Percentiles rank a stretch among this genome's conserved stretches.
Evolutionary conservation across 2,113 vertebrate species (phyloP).

Genomic region (Sisor rabdophorus): DNA sequence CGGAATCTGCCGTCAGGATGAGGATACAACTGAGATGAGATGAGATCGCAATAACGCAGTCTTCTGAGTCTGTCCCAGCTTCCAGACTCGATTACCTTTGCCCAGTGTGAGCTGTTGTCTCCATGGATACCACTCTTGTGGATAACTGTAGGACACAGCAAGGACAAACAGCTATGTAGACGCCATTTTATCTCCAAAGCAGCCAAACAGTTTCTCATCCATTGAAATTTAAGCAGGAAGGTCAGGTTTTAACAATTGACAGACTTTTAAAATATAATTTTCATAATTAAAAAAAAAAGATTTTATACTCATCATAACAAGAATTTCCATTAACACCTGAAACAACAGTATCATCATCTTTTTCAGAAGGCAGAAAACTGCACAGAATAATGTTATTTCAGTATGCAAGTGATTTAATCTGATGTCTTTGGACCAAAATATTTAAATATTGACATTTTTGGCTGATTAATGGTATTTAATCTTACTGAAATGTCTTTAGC

Average conservation of each 20-base stretch:
- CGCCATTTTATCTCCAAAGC: background rate
- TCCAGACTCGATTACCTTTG: slow-evolving; percentile 19
- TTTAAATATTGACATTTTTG: slow-evolving; percentile 44
- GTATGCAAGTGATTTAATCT: slow-evolving; percentile 10
- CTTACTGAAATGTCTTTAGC: slow-evolving; percentile 62
- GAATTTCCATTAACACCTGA: background rate
- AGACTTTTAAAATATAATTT: background rate
- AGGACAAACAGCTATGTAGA: slow-evolving; percentile 22
- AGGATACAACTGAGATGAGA: slow-evolving; percentile 16
- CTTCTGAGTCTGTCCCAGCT: slow-evolving; percentile 11
- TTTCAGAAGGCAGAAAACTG: background rate
- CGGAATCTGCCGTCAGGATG: slow-evolving; percentile 24
- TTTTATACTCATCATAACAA: background rate
- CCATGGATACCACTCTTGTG: background rate
- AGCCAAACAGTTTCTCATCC: background rate
- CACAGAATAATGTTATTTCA: too few species aligned
- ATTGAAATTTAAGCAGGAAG: background rate
- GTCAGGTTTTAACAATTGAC: background rate
- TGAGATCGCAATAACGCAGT: slow-evolving; percentile 13
- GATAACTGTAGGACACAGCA: slow-evolving; percentile 10
- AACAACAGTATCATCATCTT: background rate
- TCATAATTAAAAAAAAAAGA: background rate
- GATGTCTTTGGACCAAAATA: slow-evolving; percentile 45
- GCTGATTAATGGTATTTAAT: slow-evolving; percentile 62
- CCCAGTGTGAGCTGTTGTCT: slow-evolving; percentile 19